A percentile compares a stretch with the other conserved stretches of the same genome.
Evolutionary conservation across 2,888 invertebrate species (phyloP).

Genomic region (Morpho helenor): DNA sequence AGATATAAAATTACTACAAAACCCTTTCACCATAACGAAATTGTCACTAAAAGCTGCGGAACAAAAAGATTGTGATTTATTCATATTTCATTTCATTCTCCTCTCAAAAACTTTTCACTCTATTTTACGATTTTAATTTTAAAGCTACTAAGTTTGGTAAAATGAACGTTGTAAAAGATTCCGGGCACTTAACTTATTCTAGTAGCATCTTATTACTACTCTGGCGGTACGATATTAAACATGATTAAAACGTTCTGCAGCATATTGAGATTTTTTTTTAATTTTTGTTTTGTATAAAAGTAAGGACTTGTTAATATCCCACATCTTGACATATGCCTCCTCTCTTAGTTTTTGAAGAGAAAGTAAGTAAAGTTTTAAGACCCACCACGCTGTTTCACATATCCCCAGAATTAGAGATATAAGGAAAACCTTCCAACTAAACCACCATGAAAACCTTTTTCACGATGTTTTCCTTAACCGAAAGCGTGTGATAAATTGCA

Average conservation of each 20-base stretch:
- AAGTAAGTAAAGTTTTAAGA: too few species aligned
- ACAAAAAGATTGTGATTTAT: conserved; percentile 19
- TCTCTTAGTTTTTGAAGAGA: too few species aligned
- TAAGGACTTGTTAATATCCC: too few species aligned
- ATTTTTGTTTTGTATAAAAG: background rate
- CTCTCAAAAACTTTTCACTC: conserved; percentile 14
- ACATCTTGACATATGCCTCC: too few species aligned
- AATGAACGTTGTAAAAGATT: conserved; percentile 9
- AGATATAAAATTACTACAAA: conserved; percentile 8
- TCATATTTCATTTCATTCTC: conserved; percentile 17
- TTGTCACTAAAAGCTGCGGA: conserved; percentile 14
- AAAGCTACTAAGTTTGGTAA: conserved; percentile 8
- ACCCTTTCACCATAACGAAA: conserved; percentile 19
- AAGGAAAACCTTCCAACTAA: too few species aligned
- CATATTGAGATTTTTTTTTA: background rate
- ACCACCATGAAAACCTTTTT: too few species aligned
- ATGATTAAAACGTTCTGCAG: background rate
- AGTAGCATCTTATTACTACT: conserved; percentile 6
- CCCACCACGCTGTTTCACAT: too few species aligned
- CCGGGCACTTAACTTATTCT: conserved; percentile 5
- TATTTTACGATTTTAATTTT: conserved; percentile 11
- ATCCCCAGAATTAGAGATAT: too few species aligned
- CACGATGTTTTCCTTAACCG: too few species aligned
- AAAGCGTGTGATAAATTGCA: too few species aligned
- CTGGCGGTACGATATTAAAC: background rate